Conservation (phyloP, 2,888 invertebrate species). For the Chirona hameri region DNA sequence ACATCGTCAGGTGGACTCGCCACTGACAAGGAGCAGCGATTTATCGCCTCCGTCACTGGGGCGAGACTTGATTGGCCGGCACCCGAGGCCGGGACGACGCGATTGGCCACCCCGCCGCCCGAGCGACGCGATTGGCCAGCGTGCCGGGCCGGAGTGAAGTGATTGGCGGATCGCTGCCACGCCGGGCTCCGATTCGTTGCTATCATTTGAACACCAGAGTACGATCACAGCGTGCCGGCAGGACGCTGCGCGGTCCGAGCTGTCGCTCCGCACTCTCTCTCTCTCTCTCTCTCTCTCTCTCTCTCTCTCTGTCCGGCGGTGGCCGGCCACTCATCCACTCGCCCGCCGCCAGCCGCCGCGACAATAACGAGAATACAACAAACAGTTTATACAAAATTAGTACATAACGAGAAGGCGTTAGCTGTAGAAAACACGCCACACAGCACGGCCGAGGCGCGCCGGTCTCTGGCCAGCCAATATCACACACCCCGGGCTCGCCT, state of each 20-base stretch:
- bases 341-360: no score
- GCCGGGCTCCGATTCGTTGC: not conserved
- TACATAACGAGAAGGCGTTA: slow-evolving; percentile 28
- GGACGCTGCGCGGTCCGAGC: not conserved
- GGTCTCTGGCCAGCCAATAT: not conserved
- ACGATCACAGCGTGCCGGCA: not conserved
- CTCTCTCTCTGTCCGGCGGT: not conserved
- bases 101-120: not conserved
- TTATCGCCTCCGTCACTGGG: not conserved
- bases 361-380: not conserved
- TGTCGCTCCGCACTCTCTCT: not conserved
- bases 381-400: slow-evolving; percentile 26
- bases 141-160: not conserved
- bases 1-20: not conserved
- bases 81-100: not conserved
- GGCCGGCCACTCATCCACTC: not conserved
- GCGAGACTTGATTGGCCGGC: not conserved
- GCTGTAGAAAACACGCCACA: slow-evolving; percentile 26
- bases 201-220: not conserved
- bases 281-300: not conserved
- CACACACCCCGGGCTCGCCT: not conserved
- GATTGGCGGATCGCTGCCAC: not conserved
- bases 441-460: not conserved
- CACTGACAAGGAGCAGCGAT: not conserved
- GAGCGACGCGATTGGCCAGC: not conserved